These are phyloP conservation scores for Castor canadensis DNA, from an alignment of 2,113 vertebrate species.

Conservation along the genomic window DNA sequence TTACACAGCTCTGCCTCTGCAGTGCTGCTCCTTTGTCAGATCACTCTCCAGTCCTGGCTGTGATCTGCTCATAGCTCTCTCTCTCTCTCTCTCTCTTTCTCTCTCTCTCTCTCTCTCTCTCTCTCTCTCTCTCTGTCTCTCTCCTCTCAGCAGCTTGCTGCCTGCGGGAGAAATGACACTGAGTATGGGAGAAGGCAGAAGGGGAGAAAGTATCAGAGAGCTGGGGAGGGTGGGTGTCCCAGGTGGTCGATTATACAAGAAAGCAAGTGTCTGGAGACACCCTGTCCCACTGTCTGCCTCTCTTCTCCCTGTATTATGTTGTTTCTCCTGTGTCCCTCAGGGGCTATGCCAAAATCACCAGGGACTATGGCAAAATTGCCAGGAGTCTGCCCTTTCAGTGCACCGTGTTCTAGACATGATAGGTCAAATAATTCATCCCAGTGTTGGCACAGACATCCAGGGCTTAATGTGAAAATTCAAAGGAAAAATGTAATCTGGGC, in stretches of 20 bases:
- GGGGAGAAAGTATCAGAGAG: background rate
- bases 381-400: background rate
- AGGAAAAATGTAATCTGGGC: background rate
- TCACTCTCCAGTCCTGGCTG: background rate
- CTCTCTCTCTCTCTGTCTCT: conserved; percentile 9
- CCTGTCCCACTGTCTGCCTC: background rate
- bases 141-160: background rate
- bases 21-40: conserved; percentile 24
- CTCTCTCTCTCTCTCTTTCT: conserved; percentile 44
- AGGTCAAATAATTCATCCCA: background rate
- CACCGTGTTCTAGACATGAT: background rate
- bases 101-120: conserved; percentile 13
- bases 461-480: background rate
- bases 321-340: background rate
- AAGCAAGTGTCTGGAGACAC: background rate
- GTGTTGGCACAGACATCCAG: accelerated
- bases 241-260: background rate
- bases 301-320: background rate
- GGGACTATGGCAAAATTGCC: no score
- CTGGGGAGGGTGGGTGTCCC: background rate
- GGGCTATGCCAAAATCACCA: background rate
- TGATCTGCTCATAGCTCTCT: conserved; percentile 7
- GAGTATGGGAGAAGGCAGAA: background rate
- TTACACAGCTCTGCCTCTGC: conserved; percentile 51
- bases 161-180: background rate